Evolutionary conservation across 2,113 vertebrate genomes (phyloP), one percentile per base, ranked within the genome.

Genomic region (Lichenostomus cassidix): DNA sequence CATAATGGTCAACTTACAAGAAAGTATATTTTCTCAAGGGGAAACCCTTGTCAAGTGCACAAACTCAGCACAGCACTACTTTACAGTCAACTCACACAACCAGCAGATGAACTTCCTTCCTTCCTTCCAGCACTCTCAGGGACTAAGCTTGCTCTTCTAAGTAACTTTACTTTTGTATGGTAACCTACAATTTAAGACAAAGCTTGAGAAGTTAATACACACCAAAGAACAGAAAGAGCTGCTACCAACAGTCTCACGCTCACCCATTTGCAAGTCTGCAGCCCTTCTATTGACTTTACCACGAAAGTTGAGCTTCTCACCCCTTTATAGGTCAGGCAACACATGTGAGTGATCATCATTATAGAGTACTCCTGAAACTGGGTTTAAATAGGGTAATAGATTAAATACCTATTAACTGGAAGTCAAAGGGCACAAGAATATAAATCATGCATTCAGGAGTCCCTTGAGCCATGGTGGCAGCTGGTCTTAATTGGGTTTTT

Each of bases 401-500:
- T 83, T 95, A 95, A 97, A 97, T 80, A 92, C 60, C 60, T 85
- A 73, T 95, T 95, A 97, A 86, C 28, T 56, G 70, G 69, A 86
- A 82, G 94, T 81, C 91, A 97, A 96, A 96, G 87, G 80, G 64
- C 56, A 90, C 44, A 63, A 46, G n/a, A 52, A 10, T 75, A 74
- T 77, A 93, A 79, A 94, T 94, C 44, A 60, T 41, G 64, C 53
- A 78, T 46, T 47, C 42, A 83, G 91, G 60, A 89, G 35, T 39
- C 59, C 82, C 87, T 90, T 80, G 27, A 92, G 85, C 77, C 22
- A 89, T 46, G 22, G 10, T 41, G 29, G 62, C 55, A 91, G 55
- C 73, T 74, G 3, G 15, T 78, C 94, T 97, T 97, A 97, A 96
- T 81, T 97, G 91, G 50, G 33, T 95, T 93, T 92, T 94, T 92